A percentile compares a stretch with the other conserved stretches of the same genome.
Evolutionary conservation across 2,888 invertebrate species (phyloP).

Genomic region (Meganola albula): DNA sequence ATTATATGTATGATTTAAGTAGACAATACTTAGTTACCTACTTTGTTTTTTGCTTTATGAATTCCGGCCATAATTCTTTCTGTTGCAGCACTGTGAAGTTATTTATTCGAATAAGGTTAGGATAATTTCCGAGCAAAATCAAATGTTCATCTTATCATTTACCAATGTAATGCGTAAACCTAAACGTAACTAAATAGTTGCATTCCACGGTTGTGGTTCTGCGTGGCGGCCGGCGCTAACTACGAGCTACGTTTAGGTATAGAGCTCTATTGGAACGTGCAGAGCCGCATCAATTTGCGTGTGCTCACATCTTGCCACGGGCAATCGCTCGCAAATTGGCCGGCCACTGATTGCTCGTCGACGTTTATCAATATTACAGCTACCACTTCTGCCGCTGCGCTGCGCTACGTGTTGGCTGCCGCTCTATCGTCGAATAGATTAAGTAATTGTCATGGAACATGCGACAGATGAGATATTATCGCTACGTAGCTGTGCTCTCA

Average conservation of each 20-base stretch:
- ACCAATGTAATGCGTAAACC: too few species aligned
- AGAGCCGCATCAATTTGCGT: constrained; percentile 61
- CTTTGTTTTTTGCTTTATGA: too few species aligned
- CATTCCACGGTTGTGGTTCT: constrained; percentile 18
- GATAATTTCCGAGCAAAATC: too few species aligned
- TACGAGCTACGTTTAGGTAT: constrained; percentile 33
- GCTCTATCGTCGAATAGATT: constrained; percentile 37
- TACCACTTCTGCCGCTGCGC: constrained; percentile 34
- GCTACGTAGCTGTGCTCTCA: constrained; percentile 37
- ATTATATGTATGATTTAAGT: too few species aligned
- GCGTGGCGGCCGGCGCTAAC: constrained; percentile 21
- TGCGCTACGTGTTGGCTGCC: too few species aligned
- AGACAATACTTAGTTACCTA: too few species aligned
- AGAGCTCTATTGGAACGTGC: constrained; percentile 51
- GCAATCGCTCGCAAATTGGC: constrained; percentile 72
- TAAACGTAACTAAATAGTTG: constrained; percentile 19
- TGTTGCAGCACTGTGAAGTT: too few species aligned
- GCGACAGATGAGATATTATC: constrained; percentile 45
- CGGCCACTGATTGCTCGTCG: constrained; percentile 62
- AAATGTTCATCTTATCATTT: too few species aligned
- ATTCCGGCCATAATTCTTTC: too few species aligned
- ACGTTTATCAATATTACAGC: constrained; percentile 72
- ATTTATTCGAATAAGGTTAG: too few species aligned
- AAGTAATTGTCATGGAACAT: constrained; percentile 27
- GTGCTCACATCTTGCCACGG: constrained; percentile 62